Evolutionary conservation across 2,888 invertebrate species (phyloP), one percentile per base, ranked within the genome.

Genomic region (Eurytoma adleriae): DNA sequence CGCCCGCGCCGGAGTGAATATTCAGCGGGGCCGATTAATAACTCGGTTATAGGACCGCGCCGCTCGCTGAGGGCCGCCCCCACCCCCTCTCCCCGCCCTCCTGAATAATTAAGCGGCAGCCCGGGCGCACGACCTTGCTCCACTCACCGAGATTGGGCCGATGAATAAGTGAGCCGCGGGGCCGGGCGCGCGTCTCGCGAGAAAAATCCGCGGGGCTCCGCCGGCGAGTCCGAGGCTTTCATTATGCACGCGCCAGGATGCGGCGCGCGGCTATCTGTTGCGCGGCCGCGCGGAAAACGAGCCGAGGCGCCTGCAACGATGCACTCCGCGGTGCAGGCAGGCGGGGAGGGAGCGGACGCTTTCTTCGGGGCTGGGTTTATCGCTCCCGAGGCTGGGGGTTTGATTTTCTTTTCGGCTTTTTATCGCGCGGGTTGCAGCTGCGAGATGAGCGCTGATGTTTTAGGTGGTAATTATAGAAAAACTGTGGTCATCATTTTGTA

Each of bases 91-190:
- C 20, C 2, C 18, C 83, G 83, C 83, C 83, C 82, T 84, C 40
- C 24, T 88, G 84, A 87, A 89, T 90, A 89, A 90, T 90, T 89
- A 85, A 90, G 70, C 24, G 85, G 82, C 83, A 30, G 18, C 84
- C 80, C 84, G 83, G 84, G 85, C 84, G 84, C 86, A 86, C 89
- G 89, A 90, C 89, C 90, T 89, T 89, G 89, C 89, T 90, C 89
- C 86, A 87, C 89, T 90, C 88, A 88, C 90, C 86, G 89, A 90
- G 89, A 90, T 90, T 89, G 88, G 86, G 85, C 83, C 85, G 84
- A 87, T 89, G 87, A 88, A 87, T 88, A 87, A 88, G 83, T 87
- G 83, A 87, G 12, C 3, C 13, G n/a, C 14, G 12, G 16, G 7
- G 0, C 0, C 27, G 13, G 16, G 16, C n/a, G 40, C n/a, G 40